Percentiles rank a stretch among this genome's conserved stretches.
Conservation (phyloP, 1,140 invertebrate species). For the Pseudomyrmex pallidus region DNA sequence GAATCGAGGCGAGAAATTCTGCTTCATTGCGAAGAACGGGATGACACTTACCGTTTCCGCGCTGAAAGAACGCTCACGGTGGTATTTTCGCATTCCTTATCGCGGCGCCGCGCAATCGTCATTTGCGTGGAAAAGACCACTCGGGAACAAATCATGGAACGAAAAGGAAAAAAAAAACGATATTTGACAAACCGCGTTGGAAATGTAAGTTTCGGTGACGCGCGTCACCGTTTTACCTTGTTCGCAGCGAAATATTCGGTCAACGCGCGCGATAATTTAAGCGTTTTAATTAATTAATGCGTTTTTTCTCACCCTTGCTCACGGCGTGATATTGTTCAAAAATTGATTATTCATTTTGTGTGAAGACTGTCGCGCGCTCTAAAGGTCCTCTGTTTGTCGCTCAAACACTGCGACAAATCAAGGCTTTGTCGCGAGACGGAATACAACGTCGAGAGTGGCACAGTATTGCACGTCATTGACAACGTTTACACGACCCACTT, state of each 20-base stretch:
- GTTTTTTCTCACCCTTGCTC: neutral
- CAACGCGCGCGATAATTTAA: too few species aligned
- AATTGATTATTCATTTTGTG: constrained; percentile 11
- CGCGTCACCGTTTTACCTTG: too few species aligned
- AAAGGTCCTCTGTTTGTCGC: constrained; percentile 32
- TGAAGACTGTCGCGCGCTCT: neutral
- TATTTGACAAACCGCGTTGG: constrained; percentile 20
- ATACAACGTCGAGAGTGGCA: constrained; percentile 32
- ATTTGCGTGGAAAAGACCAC: constrained; percentile 37
- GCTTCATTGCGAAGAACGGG: constrained; percentile 50
- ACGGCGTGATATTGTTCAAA: neutral
- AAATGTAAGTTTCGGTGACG: neutral
- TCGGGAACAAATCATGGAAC: constrained; percentile 28
- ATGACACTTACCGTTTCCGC: constrained; percentile 42
- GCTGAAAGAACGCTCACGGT: neutral
- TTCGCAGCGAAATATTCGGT: too few species aligned
- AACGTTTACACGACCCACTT: constrained; percentile 55
- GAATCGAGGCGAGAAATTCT: constrained; percentile 59
- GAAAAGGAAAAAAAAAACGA: neutral
- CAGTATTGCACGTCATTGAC: constrained; percentile 55
- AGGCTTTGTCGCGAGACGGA: constrained; percentile 39
- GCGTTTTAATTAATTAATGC: neutral
- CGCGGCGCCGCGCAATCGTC: constrained; percentile 61
- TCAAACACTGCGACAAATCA: constrained; percentile 49
- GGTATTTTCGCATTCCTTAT: constrained; percentile 51